These are phyloP conservation scores for Pseudolaguvia tuberculata DNA, from an alignment of 2,113 vertebrate species.

Conservation along the genomic window DNA sequence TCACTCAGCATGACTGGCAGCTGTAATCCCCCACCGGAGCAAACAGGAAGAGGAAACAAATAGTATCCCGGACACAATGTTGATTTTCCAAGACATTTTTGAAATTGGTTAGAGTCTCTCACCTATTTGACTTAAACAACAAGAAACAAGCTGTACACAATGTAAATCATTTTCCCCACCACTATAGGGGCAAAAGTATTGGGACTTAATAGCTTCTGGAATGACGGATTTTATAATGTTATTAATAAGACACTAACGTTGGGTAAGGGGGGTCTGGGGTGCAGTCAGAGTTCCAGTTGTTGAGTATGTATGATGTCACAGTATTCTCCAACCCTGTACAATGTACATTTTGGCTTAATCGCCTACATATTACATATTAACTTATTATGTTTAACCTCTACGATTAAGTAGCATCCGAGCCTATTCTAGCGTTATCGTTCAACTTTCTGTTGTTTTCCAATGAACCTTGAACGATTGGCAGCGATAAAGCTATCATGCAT, in stretches of 20 bases:
- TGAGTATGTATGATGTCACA: too few species aligned
- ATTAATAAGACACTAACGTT: too few species aligned
- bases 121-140: slow-evolving; percentile 44
- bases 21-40: slow-evolving; percentile 75
- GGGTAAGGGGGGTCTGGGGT: too few species aligned
- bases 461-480: slow-evolving; percentile 49
- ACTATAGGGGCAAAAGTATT: too few species aligned
- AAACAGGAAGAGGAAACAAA: slow-evolving; percentile 71
- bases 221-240: too few species aligned
- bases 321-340: too few species aligned
- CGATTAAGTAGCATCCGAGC: neutral
- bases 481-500: slow-evolving; percentile 61
- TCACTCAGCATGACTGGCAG: slow-evolving; percentile 74
- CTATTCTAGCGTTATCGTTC: neutral
- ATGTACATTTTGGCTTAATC: neutral
- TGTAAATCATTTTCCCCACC: too few species aligned
- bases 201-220: too few species aligned
- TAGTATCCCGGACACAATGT: slow-evolving; percentile 66
- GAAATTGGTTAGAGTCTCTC: slow-evolving; percentile 66
- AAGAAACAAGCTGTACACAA: too few species aligned
- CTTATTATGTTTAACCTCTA: neutral
- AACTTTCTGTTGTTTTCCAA: slow-evolving; percentile 49
- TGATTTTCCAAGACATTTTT: slow-evolving; percentile 65
- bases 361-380: neutral
- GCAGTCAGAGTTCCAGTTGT: neutral